These are phyloP conservation scores for Drosophila arawakana DNA, from an alignment of 1,140 invertebrate genomes.

Conservation along the genomic window DNA sequence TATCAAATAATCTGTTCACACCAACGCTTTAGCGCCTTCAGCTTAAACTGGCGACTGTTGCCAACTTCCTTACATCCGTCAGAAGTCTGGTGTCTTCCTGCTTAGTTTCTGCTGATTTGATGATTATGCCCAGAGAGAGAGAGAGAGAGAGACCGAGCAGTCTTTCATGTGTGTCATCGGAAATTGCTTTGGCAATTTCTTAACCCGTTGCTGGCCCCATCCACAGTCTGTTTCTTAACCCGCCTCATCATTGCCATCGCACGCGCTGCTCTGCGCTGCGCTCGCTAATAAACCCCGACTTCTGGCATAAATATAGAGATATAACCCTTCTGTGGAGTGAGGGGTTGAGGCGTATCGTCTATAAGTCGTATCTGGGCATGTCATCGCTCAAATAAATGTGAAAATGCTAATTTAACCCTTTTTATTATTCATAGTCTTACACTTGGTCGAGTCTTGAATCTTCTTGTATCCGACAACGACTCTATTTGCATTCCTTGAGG, in stretches of 20 bases:
- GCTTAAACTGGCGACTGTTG: constrained; percentile 25
- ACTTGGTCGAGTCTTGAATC: constrained; percentile 57
- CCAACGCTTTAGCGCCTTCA: constrained; percentile 49
- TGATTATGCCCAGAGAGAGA: constrained; percentile 59
- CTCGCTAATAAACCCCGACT: constrained; percentile 63
- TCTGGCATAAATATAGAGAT: not conserved
- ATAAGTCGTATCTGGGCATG: constrained; percentile 58
- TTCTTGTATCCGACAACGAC: constrained; percentile 40
- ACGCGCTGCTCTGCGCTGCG: constrained; percentile 42
- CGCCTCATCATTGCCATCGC: constrained; percentile 75
- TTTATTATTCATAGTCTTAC: constrained; percentile 84
- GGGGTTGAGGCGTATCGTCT: constrained; percentile 11
- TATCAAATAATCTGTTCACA: constrained; percentile 58
- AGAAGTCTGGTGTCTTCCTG: constrained; percentile 1
- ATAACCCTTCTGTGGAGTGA: constrained; percentile 15
- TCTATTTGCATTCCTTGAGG: constrained; percentile 63
- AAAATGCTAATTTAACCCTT: constrained; percentile 85
- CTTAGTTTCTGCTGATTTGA: constrained; percentile 31
- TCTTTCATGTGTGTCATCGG: constrained; percentile 75
- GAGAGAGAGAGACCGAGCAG: constrained; percentile 32
- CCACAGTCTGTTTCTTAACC: constrained; percentile 40
- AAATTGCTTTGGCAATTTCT: constrained; percentile 66
- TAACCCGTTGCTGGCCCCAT: constrained; percentile 28
- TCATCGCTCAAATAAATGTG: constrained; percentile 82
- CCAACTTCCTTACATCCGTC: constrained; percentile 34